A percentile compares a stretch with the other conserved stretches of the same genome.
phyloP scores from a whole-genome alignment of 1,140 invertebrate genomes.

The Orius laevigatus region DNA sequence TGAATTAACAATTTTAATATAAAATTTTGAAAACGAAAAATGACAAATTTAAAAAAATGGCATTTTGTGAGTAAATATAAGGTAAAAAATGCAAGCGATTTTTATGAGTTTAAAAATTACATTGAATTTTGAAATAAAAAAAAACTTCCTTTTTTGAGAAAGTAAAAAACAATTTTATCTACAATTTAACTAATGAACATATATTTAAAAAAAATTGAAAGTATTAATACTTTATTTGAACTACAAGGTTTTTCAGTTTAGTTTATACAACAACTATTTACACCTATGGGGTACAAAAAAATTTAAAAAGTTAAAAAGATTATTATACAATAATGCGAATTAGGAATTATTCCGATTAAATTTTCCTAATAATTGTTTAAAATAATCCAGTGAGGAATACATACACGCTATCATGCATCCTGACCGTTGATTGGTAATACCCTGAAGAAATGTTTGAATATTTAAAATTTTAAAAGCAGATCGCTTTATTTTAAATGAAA shows the following conservation, averaged over 20 bases:
- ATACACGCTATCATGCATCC: constrained; percentile 1
- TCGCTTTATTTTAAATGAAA: too few relatives aligned
- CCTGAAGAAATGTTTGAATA: constrained; percentile 13
- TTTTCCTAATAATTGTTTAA: constrained; percentile 7
- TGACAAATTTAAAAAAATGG: constrained; percentile 6
- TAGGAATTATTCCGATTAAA: background rate
- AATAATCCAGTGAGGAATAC: constrained; percentile 5
- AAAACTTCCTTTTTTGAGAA: constrained; percentile 2
- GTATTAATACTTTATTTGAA: constrained; percentile 15
- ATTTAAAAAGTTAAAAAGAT: constrained; percentile 12
- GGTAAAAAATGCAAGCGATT: constrained; percentile 6
- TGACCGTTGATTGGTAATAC: background rate
- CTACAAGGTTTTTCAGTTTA: constrained; percentile 13
- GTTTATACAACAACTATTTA: constrained; percentile 20
- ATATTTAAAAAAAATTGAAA: constrained; percentile 14
- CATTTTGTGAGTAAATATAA: constrained; percentile 6
- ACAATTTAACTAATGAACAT: constrained; percentile 12
- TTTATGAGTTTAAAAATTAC: background rate
- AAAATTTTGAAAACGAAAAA: background rate
- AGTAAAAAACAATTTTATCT: constrained; percentile 7
- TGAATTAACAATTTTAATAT: too few relatives aligned
- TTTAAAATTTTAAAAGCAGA: constrained; percentile 2
- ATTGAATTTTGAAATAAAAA: background rate
- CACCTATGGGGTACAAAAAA: constrained; percentile 16
- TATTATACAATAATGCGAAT: constrained; percentile 14